These are phyloP conservation scores for Sebastes schlegelii DNA, from an alignment of 2,113 vertebrate species.

Conservation along the genomic window DNA sequence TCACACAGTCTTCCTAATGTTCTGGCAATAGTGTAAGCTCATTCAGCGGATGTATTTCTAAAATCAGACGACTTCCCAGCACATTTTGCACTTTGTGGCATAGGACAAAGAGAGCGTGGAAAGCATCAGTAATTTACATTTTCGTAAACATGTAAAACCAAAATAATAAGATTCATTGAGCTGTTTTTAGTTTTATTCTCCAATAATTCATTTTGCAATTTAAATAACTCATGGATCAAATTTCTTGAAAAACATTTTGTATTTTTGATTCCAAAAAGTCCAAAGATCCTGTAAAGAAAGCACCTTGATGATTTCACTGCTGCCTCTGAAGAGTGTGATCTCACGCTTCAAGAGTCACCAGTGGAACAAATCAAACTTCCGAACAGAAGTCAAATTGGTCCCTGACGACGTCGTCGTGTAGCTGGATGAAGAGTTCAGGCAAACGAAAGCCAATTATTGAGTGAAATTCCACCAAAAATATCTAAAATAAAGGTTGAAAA, in stretches of 20 bases:
- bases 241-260: slow-evolving; percentile 10
- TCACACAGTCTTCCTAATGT: slow-evolving; percentile 89
- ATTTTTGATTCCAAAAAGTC: slow-evolving; percentile 39
- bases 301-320: slow-evolving; percentile 72
- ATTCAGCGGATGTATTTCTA: slow-evolving; percentile 59
- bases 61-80: slow-evolving; percentile 76
- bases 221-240: neutral
- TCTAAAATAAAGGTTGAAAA: neutral
- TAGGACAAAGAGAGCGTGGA: slow-evolving; percentile 28
- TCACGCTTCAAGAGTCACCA: slow-evolving; percentile 2
- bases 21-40: slow-evolving; percentile 88
- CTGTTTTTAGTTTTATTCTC: neutral
- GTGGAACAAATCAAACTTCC: slow-evolving; percentile 19
- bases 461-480: neutral
- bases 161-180: slow-evolving; percentile 28
- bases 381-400: neutral
- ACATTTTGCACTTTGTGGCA: slow-evolving; percentile 77
- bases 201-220: slow-evolving; percentile 24
- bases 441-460: neutral
- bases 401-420: neutral
- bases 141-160: slow-evolving; percentile 32
- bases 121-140: slow-evolving; percentile 18
- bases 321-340: slow-evolving; percentile 23
- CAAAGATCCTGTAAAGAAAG: slow-evolving; percentile 68
- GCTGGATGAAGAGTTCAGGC: neutral